phyloP scores from a whole-genome alignment of 2,113 vertebrate species.

The Erinaceus europaeus region DNA sequence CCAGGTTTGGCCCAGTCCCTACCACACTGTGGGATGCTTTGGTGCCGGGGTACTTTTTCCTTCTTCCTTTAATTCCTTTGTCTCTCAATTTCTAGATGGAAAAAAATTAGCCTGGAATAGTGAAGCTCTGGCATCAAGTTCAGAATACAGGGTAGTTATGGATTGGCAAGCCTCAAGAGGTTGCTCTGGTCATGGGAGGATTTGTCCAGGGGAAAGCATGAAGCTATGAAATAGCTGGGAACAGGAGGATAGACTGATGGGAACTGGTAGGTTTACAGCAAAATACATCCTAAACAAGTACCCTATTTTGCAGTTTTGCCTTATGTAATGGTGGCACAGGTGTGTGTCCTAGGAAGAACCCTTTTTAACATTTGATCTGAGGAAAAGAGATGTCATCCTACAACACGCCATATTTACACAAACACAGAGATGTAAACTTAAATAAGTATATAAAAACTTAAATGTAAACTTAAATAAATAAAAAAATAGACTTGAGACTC shows the following conservation, averaged over 20 bases:
- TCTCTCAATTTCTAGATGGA: too few species aligned
- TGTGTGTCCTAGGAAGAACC: not conserved
- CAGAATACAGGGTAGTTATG: not conserved
- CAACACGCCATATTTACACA: not conserved
- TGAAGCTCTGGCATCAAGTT: too few species aligned
- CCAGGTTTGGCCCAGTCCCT: too few species aligned
- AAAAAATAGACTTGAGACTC: too few species aligned
- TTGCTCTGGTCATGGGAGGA: not conserved
- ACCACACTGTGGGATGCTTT: too few species aligned
- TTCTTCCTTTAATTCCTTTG: too few species aligned
- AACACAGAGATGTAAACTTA: not conserved
- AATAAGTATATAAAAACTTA: not conserved
- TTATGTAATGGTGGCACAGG: not conserved
- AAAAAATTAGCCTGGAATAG: too few species aligned
- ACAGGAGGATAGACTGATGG: not conserved
- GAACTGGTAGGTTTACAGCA: not conserved
- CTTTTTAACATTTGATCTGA: not conserved
- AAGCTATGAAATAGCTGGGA: not conserved
- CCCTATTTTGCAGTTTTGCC: not conserved
- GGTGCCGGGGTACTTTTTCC: too few species aligned
- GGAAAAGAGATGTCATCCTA: not conserved
- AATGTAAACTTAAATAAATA: not conserved
- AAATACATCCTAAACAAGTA: not conserved
- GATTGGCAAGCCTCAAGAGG: not conserved
- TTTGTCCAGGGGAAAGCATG: not conserved